These are phyloP conservation scores for Microchrysa polita DNA, from an alignment of 2,888 invertebrate species.

Conservation along the genomic window DNA sequence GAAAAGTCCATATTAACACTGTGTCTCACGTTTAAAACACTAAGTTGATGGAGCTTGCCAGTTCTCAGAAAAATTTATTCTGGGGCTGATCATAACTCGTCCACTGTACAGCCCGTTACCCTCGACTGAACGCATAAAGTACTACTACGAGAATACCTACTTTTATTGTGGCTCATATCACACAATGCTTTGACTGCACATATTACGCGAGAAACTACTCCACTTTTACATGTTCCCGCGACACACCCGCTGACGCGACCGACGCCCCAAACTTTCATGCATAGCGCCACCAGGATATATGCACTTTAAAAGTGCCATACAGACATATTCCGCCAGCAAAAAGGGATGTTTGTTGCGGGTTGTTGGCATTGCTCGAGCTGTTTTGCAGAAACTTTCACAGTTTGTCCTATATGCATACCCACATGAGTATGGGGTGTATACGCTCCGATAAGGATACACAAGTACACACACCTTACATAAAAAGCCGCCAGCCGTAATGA, in stretches of 20 bases:
- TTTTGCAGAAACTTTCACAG: neutral
- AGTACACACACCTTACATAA: neutral
- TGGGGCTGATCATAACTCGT: too few relatives aligned
- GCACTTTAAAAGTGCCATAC: slow-evolving; percentile 20
- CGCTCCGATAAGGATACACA: neutral
- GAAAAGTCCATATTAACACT: too few relatives aligned
- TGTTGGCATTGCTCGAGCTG: neutral
- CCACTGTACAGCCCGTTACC: neutral
- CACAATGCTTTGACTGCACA: slow-evolving; percentile 35
- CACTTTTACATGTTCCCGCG: neutral
- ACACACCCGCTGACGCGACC: neutral
- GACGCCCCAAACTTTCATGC: neutral
- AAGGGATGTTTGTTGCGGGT: slow-evolving; percentile 6
- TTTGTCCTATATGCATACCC: neutral
- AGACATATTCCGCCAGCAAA: slow-evolving; percentile 16
- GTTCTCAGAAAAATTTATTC: too few relatives aligned
- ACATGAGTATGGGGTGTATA: neutral
- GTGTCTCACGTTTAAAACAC: too few relatives aligned
- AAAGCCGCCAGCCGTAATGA: slow-evolving; percentile 13
- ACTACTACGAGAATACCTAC: slow-evolving; percentile 5
- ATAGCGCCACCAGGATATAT: neutral
- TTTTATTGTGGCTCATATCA: slow-evolving; percentile 27
- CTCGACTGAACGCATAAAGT: neutral
- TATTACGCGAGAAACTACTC: slow-evolving; percentile 34
- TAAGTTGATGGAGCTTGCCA: too few relatives aligned